A percentile compares a stretch with the other conserved stretches of the same genome.
Conservation (phyloP, 1,140 invertebrate species). For the Tetramorium simillimum region DNA sequence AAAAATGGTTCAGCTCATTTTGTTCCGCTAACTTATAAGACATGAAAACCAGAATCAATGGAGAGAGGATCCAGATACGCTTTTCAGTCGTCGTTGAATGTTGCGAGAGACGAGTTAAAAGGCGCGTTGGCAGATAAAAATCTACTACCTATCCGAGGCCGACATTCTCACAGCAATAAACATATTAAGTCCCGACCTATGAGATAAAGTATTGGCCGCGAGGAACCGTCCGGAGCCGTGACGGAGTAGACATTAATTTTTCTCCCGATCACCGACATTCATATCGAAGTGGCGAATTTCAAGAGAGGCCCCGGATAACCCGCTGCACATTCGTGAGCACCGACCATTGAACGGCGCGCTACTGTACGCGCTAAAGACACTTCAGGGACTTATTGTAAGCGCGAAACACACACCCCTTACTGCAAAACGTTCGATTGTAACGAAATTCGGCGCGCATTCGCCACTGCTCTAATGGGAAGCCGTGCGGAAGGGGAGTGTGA, state of each 20-base stretch:
- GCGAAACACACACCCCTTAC: slow-evolving; percentile 62
- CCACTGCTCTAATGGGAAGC: neutral
- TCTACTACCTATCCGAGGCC: slow-evolving; percentile 72
- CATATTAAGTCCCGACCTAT: slow-evolving; percentile 77
- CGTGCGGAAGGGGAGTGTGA: neutral
- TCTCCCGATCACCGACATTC: slow-evolving; percentile 76
- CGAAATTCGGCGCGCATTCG: slow-evolving; percentile 72
- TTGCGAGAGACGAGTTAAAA: slow-evolving; percentile 39
- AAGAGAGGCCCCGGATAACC: slow-evolving; percentile 77
- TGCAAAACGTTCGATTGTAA: slow-evolving; percentile 75
- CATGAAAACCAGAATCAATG: slow-evolving; percentile 19
- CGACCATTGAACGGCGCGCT: slow-evolving; percentile 78
- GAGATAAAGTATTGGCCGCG: slow-evolving; percentile 75
- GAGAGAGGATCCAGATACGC: slow-evolving; percentile 29
- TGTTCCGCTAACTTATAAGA: too few species aligned
- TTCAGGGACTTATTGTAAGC: slow-evolving; percentile 78
- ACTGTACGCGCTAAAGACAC: slow-evolving; percentile 81
- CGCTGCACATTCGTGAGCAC: slow-evolving; percentile 83
- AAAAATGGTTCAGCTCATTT: too few species aligned
- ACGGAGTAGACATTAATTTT: slow-evolving; percentile 78
- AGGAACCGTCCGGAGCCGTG: neutral
- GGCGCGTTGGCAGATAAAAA: slow-evolving; percentile 71
- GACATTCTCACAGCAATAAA: slow-evolving; percentile 84
- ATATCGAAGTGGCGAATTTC: slow-evolving; percentile 84
- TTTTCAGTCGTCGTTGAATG: slow-evolving; percentile 16